Percentiles rank a stretch among this genome's conserved stretches.
Conservation (phyloP, 1,140 invertebrate species). For the Hyposmocoma kahamanoa region DNA sequence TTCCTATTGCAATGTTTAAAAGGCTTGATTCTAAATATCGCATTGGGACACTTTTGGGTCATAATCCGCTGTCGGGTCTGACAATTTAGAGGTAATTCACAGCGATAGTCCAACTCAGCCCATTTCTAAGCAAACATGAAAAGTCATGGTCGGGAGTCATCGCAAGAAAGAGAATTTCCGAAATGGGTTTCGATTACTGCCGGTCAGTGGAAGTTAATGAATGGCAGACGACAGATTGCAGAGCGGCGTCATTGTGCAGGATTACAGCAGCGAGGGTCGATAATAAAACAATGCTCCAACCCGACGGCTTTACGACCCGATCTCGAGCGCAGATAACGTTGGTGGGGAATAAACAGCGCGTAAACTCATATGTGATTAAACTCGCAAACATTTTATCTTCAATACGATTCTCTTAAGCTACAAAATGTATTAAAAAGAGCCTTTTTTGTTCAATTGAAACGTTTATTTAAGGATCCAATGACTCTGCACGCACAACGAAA, state of each 20-base stretch:
- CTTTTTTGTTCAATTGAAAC: neutral
- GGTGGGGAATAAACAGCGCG: slow-evolving; percentile 41
- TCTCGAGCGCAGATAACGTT: slow-evolving; percentile 33
- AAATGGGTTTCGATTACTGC: slow-evolving; percentile 29
- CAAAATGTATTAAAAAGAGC: neutral
- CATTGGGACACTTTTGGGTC: slow-evolving; percentile 51
- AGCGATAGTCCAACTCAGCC: too few relatives aligned
- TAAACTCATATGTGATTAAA: slow-evolving; percentile 33
- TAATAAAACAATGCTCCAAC: slow-evolving; percentile 43
- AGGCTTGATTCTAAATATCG: slow-evolving; percentile 51
- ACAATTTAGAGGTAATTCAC: too few relatives aligned
- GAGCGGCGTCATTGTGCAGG: slow-evolving; percentile 29
- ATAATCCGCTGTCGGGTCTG: too few relatives aligned
- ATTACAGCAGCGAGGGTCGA: slow-evolving; percentile 34
- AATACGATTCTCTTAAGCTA: neutral
- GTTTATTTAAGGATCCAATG: neutral
- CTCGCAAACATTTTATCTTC: slow-evolving; percentile 13
- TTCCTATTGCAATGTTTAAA: too few relatives aligned
- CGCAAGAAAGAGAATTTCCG: slow-evolving; percentile 12
- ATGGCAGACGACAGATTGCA: slow-evolving; percentile 36
- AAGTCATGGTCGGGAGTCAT: neutral
- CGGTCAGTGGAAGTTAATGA: slow-evolving; percentile 32
- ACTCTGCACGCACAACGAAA: slow-evolving; percentile 7
- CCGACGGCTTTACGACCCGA: slow-evolving; percentile 41
- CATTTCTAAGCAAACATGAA: neutral